A percentile compares a stretch with the other conserved stretches of the same genome.
phyloP scores from a whole-genome alignment of 1,140 invertebrate species.

The Cheumatopsyche charites region DNA sequence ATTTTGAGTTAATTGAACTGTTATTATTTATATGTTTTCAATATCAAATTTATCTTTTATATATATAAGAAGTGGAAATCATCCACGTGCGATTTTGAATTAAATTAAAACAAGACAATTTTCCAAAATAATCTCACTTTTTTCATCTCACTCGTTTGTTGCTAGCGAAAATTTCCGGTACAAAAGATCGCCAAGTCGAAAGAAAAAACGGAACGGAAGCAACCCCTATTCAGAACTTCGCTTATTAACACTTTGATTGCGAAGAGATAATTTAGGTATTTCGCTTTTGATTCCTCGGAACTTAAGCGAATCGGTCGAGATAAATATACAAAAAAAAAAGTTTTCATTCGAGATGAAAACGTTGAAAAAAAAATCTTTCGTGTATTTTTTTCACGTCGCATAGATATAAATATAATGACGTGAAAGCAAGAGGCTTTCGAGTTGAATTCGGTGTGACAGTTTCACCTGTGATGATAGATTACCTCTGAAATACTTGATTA shows the following conservation, averaged over 20 bases:
- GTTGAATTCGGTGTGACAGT: conserved; percentile 17
- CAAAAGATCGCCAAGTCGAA: not conserved
- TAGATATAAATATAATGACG: not conserved
- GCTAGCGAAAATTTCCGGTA: too few relatives aligned
- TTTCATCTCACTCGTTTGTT: too few relatives aligned
- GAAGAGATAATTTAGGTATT: not conserved
- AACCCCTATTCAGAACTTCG: not conserved
- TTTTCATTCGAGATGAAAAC: too few relatives aligned
- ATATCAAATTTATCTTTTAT: too few relatives aligned
- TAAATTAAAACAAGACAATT: too few relatives aligned
- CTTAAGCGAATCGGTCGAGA: not conserved
- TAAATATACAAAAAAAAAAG: not conserved
- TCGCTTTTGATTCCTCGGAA: not conserved
- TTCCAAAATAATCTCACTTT: too few relatives aligned
- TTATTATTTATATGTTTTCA: too few relatives aligned
- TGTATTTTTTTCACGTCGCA: too few relatives aligned
- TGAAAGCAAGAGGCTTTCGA: conserved; percentile 4
- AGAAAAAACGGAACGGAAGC: not conserved
- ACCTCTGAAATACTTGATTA: conserved; percentile 10
- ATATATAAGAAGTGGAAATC: not conserved
- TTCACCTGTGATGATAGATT: conserved; percentile 21
- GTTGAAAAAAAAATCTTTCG: too few relatives aligned
- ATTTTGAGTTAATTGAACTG: too few relatives aligned
- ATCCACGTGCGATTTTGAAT: not conserved
- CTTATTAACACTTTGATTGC: not conserved